Evolutionary conservation across 2,113 vertebrate species (phyloP).

Genomic region (Pomatostomus ruficeps): DNA sequence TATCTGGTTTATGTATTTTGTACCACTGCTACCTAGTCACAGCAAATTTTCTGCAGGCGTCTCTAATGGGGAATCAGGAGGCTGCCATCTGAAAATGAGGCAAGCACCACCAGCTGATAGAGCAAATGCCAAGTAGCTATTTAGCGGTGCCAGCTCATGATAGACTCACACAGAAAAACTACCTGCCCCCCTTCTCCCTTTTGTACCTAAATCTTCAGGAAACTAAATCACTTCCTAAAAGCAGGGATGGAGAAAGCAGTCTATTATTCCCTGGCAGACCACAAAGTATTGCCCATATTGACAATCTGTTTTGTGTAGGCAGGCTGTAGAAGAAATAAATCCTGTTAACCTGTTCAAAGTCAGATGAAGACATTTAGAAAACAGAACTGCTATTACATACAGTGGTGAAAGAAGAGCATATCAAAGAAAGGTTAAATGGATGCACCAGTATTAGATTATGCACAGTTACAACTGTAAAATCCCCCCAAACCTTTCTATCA

Average conservation of each 20-base stretch:
- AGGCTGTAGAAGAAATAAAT: slow-evolving; percentile 35
- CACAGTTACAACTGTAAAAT: neutral
- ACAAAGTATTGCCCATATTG: slow-evolving; percentile 22
- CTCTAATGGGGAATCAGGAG: neutral
- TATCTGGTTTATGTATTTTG: neutral
- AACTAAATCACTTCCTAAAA: slow-evolving; percentile 54
- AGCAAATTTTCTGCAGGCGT: neutral
- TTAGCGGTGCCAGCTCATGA: neutral
- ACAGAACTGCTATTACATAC: neutral
- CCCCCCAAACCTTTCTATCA: neutral
- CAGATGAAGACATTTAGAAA: slow-evolving; percentile 56
- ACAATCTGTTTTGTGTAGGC: slow-evolving; percentile 30
- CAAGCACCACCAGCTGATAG: neutral
- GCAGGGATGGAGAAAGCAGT: neutral
- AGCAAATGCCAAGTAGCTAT: slow-evolving; percentile 36
- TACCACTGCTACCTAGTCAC: neutral
- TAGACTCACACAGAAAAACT: neutral
- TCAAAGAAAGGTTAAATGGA: neutral
- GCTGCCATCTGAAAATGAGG: neutral
- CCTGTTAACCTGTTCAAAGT: slow-evolving; percentile 58
- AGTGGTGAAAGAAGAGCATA: neutral
- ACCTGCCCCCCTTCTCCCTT: neutral
- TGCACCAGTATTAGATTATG: neutral
- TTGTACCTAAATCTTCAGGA: slow-evolving; percentile 32
- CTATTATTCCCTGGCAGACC: slow-evolving; percentile 39